These are phyloP conservation scores for Daphoenositta chrysoptera DNA, from an alignment of 2,113 vertebrate genomes.

Conservation along the genomic window DNA sequence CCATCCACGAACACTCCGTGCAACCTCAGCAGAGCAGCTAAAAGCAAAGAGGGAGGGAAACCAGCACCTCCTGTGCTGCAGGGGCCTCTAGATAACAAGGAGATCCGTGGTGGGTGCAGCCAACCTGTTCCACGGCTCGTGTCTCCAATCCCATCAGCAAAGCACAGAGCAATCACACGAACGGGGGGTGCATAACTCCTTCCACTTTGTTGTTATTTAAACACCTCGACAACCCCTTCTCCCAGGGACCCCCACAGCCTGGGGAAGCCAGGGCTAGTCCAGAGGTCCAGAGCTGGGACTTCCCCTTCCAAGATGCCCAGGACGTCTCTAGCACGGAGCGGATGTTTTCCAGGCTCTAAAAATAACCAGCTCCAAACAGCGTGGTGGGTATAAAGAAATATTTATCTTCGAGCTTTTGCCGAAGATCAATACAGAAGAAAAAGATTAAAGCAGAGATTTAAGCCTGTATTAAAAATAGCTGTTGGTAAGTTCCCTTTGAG, in stretches of 20 bases:
- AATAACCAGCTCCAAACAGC: not conserved
- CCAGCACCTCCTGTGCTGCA: not conserved
- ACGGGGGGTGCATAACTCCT: not conserved
- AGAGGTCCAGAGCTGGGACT: not conserved
- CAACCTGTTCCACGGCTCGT: rapidly evolving
- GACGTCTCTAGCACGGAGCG: not conserved
- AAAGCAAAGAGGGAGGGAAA: not conserved
- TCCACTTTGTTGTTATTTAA: not conserved
- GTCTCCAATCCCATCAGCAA: not conserved
- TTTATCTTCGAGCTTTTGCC: not conserved
- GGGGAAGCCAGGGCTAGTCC: not conserved
- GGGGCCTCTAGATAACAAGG: not conserved
- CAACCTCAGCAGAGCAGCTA: not conserved
- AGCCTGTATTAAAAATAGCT: slow-evolving; percentile 7
- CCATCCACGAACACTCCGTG: rapidly evolving
- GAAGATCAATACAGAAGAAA: not conserved
- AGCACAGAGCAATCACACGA: not conserved
- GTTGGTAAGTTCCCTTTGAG: not conserved
- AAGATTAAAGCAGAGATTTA: not conserved
- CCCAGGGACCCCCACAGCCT: not conserved
- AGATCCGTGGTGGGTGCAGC: not conserved
- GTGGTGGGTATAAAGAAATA: not conserved
- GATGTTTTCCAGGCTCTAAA: slow-evolving; percentile 32
- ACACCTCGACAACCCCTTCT: not conserved
- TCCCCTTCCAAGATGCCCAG: not conserved